Evolutionary conservation across 2,888 invertebrate genomes (phyloP), one percentile per base, ranked within the genome.

Genomic region (Drosophila mimetica): DNA sequence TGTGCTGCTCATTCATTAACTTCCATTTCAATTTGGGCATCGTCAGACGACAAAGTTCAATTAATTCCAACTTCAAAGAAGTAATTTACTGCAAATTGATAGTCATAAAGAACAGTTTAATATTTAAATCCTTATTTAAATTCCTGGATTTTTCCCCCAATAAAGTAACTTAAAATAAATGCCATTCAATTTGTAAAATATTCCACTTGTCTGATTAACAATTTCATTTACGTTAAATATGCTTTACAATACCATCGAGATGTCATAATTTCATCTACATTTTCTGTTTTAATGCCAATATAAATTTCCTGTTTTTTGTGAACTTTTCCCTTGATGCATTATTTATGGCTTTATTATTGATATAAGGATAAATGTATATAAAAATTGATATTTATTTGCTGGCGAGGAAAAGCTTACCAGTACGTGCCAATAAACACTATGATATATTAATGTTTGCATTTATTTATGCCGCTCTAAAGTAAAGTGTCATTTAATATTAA

Each of bases 381-480:
- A 25, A 54, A 74, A 74, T 57, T 44, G 44, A 72, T 70, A 66
- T 61, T 63, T 69, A 65, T 75, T 74, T 55, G 36, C 30, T 32
- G 37, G 51, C 22, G 51, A 30, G 34, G n/a, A 37, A 30, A 18
- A 25, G 20, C 42, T 60, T 39, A 16, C 7, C 53, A 47, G 51
- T 44, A 64, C 30, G 51, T 60, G 64, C 52, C 61, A 75, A 77
- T 65, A 61, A 54, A 57, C 57, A 55, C 69, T 75, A 47, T 53
- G 46, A 60, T 58, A 52, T 57, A 75, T 81, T 66, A 66, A 71
- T 73, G 57, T 52, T 54, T 60, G 50, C 51, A 71, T 77, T 75
- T 71, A 79, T 81, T 82, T 82, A 81, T 79, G 66, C 69, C 61
- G 52, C 60, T 61, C 41, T 11, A 37, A 42, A 32, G 51, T 63